phyloP scores from a whole-genome alignment of 1,140 invertebrate species.

The Procambarus virginalis region DNA sequence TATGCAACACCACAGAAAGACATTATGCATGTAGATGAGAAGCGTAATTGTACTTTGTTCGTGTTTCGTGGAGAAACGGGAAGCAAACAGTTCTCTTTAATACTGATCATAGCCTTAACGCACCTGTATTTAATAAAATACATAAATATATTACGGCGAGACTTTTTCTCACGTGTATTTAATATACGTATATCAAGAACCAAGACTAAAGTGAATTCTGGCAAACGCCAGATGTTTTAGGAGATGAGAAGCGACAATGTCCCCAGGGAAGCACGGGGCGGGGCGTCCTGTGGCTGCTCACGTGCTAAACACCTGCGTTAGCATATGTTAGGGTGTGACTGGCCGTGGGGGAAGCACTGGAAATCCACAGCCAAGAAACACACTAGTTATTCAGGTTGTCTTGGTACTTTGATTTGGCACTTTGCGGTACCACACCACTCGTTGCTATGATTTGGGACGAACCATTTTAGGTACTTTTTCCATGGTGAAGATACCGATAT shows the following conservation, averaged over 20 bases:
- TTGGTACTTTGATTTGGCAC: too few species aligned
- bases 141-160: background rate
- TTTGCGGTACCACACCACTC: too few species aligned
- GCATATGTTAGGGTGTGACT: background rate
- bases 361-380: background rate
- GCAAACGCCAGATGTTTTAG: background rate
- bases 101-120: conserved; percentile 15
- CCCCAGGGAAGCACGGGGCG: background rate
- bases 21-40: conserved; percentile 26
- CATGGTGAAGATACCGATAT: background rate
- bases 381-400: background rate
- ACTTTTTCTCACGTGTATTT: background rate
- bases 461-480: background rate
- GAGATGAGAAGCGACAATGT: background rate
- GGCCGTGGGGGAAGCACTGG: background rate
- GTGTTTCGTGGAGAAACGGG: conserved; percentile 2
- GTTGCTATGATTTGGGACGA: too few species aligned
- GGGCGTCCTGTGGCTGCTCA: background rate
- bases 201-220: background rate
- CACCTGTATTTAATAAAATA: background rate
- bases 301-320: background rate
- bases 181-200: background rate
- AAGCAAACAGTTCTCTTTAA: conserved; percentile 2
- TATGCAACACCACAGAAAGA: background rate
- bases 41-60: conserved; percentile 35